A percentile compares a stretch with the other conserved stretches of the same genome.
phyloP scores from a whole-genome alignment of 2,797 vertebrate species.

The Orestias chungarensis region DNA sequence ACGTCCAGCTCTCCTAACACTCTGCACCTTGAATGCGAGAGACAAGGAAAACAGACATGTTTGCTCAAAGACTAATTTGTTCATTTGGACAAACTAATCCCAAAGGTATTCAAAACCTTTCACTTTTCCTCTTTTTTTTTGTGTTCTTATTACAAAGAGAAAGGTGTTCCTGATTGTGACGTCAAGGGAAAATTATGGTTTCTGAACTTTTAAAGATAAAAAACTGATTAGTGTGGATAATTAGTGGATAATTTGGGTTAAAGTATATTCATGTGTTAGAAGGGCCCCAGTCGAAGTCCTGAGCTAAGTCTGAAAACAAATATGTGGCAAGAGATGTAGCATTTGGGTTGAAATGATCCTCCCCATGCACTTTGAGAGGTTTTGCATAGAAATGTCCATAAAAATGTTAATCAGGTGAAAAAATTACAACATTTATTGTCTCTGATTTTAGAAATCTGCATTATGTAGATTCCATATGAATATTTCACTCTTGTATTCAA shows the following conservation, averaged over 20 bases:
- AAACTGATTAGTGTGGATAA: background rate
- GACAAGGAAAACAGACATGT: constrained; percentile 1
- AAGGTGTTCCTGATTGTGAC: background rate
- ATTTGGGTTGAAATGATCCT: background rate
- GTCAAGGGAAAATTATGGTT: background rate
- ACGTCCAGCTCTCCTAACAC: constrained; percentile 5
- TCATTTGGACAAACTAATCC: constrained; percentile 10
- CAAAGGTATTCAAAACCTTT: background rate
- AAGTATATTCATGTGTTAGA: background rate
- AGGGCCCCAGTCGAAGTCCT: too few species aligned
- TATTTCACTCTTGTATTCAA: background rate
- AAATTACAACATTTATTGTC: background rate
- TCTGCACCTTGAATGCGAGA: background rate
- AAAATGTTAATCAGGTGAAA: background rate
- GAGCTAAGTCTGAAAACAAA: background rate
- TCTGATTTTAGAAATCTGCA: background rate
- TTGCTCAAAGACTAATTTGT: constrained; percentile 15
- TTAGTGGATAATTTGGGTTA: background rate
- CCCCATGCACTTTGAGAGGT: background rate
- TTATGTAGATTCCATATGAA: background rate
- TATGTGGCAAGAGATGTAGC: background rate
- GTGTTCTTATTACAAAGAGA: background rate
- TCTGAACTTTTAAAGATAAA: background rate
- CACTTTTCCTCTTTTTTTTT: background rate
- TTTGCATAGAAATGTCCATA: too few species aligned